phyloP scores from a whole-genome alignment of 2,113 vertebrate genomes.

The Noctilio leporinus region DNA sequence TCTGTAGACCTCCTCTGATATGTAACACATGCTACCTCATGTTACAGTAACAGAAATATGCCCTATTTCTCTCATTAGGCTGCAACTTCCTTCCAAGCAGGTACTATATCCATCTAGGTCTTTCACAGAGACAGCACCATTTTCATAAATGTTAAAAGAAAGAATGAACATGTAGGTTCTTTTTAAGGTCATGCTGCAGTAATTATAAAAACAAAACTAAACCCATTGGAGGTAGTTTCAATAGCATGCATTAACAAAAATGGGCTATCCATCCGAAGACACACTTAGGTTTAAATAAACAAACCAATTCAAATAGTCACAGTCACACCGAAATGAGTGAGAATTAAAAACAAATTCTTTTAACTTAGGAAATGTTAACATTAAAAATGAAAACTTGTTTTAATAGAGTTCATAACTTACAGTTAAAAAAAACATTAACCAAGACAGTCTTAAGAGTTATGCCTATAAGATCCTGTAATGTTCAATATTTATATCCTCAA shows the following conservation, averaged over 20 bases:
- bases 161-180: not conserved
- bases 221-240: not conserved
- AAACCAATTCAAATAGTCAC: not conserved
- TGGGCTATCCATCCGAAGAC: not conserved
- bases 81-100: slow-evolving; percentile 6
- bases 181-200: not conserved
- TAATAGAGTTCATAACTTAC: not conserved
- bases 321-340: not conserved
- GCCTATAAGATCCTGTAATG: not conserved
- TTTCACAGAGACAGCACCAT: not conserved
- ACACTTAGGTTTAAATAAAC: not conserved
- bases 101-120: not conserved
- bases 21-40: not conserved
- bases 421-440: not conserved
- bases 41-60: slow-evolving; percentile 42
- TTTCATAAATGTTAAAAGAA: not conserved
- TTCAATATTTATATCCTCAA: not conserved
- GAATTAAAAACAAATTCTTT: slow-evolving; percentile 25
- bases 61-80: not conserved
- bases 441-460: not conserved
- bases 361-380: slow-evolving; percentile 2
- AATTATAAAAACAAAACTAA: not conserved
- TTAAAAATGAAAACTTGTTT: slow-evolving; percentile 1
- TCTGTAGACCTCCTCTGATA: not conserved
- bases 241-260: not conserved